A percentile compares a stretch with the other conserved stretches of the same genome.
phyloP scores from a whole-genome alignment of 92 coral and sea anemone species.

The Porites lobata region DNA sequence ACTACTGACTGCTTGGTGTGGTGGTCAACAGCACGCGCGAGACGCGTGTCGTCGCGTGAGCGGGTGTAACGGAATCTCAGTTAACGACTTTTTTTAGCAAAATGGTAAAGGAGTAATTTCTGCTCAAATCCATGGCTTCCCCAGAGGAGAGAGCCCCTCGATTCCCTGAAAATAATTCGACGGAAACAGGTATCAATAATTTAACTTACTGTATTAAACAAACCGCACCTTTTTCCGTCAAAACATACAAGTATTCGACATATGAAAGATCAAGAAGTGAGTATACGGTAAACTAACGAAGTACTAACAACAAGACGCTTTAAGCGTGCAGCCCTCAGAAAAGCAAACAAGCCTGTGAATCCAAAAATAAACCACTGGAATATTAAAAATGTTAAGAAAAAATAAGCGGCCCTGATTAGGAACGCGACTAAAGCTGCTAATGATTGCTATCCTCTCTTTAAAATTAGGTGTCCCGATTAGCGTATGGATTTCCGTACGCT shows the following conservation, averaged over 20 bases:
- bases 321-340: neutral
- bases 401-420: no score
- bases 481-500: no score
- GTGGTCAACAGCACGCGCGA: neutral
- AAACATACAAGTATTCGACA: no score
- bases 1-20: slow-evolving; percentile 49
- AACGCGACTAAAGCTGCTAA: no score
- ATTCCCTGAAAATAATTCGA: neutral
- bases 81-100: slow-evolving; percentile 3
- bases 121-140: neutral
- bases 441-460: no score
- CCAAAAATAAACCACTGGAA: neutral
- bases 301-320: neutral
- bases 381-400: no score
- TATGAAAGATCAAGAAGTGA: no score
- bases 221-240: neutral
- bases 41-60: slow-evolving; percentile 2
- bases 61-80: no score
- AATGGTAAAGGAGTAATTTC: neutral
- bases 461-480: no score
- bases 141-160: slow-evolving; percentile 15
- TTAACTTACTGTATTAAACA: neutral
- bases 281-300: no score
- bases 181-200: neutral
- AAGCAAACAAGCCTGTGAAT: neutral